Evolutionary conservation across 2,888 invertebrate genomes (phyloP), one percentile per base, ranked within the genome.

Genomic region (Teinopalpus imperialis): DNA sequence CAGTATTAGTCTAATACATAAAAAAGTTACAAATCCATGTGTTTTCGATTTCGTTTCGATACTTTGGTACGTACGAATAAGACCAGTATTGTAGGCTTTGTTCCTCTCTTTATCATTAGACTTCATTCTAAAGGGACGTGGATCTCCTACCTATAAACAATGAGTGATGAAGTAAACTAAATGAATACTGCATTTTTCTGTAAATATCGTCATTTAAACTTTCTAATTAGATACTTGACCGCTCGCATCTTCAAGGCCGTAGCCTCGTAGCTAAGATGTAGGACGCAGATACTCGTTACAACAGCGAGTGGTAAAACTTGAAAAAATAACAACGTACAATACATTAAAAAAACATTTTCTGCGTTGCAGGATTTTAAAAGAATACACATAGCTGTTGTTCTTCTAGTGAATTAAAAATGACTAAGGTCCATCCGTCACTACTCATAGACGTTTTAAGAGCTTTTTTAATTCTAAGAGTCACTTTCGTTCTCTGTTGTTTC

Each of bases 271-370:
- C 20, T 12, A 23, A 41, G 44, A 45, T 45, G 39, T 39, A 39
- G 39, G 39, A 39, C 44, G 39, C 26, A 37, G 30, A 10, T 21
- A 32, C 39, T 45, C 44, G 44, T 45, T 45, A 45, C 44, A 45
- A 39, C 37, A 36, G 21, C 16, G 21, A 45, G 44, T 32, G 44
- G 44, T 44, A 13, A 37, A 44, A 5, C 44, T 45, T 45, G 32
- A 45, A 45, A 39, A 45, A 32, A 31, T 45, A 45, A 45, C 44
- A 39, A 45, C 44, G 39, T 39, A 39, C 39, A 27, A 21, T 39
- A 32, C 44, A 45, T 45, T 45, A 45, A 45, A 26, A 39, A 45
- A 45, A 32, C 44, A 45, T 45, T 31, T 45, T 45, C 39, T 45
- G 44, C 39, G 44, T 45, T 44, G 44, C 39, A 45, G 44, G 44